Percentiles rank a stretch among this genome's conserved stretches.
These are phyloP conservation scores for Syndactyla subalaris DNA, from an alignment of 2,797 vertebrate genomes.

Conservation along the genomic window DNA sequence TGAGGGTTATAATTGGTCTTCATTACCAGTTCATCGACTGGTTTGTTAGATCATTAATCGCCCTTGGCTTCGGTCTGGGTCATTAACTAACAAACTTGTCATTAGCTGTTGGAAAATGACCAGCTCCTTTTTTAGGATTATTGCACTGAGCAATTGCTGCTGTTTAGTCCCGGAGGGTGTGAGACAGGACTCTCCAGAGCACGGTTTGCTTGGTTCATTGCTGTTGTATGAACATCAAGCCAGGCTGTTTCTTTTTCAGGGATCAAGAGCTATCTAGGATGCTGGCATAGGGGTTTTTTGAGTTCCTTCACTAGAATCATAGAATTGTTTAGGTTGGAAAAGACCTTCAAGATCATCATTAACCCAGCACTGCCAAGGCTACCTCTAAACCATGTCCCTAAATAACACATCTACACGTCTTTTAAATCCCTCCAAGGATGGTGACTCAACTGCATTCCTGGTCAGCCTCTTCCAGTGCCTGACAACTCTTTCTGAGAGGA, in stretches of 20 bases:
- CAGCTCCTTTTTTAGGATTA: not conserved
- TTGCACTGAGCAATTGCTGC: not conserved
- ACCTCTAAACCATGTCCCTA: not conserved
- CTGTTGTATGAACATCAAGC: not conserved
- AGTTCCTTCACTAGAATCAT: not conserved
- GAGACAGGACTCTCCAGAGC: not conserved
- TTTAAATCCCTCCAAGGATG: not conserved
- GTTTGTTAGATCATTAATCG: constrained; percentile 64
- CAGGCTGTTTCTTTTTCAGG: not conserved
- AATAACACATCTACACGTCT: not conserved
- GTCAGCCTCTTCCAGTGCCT: not conserved
- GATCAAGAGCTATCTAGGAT: not conserved
- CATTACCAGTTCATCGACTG: constrained; percentile 53
- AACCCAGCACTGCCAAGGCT: not conserved
- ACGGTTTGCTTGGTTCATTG: not conserved
- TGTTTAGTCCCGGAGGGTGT: not conserved
- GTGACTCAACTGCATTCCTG: not conserved
- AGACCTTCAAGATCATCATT: not conserved
- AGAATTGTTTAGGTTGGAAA: not conserved
- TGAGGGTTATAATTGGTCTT: not conserved
- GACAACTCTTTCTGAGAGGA: not conserved
- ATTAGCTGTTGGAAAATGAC: constrained; percentile 60
- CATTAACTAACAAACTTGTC: constrained; percentile 62
- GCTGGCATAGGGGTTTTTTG: fast-evolving
- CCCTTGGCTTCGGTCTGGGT: constrained; percentile 38